Percentiles rank a stretch among this genome's conserved stretches.
Evolutionary conservation across 2,888 invertebrate species (phyloP).

Genomic region (Caenorhabditis doughertyi): DNA sequence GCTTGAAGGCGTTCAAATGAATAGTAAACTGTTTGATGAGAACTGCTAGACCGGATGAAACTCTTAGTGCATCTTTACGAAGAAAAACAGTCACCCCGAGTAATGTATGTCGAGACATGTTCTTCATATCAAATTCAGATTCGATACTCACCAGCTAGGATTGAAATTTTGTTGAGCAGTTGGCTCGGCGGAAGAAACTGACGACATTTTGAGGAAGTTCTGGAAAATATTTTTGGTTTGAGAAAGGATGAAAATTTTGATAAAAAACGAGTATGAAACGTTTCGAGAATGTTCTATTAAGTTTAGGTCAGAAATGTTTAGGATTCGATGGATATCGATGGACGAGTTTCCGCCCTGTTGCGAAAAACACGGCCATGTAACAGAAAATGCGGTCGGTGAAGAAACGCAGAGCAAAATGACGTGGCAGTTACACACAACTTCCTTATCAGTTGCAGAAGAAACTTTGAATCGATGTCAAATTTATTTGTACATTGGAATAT

Average conservation of each 20-base stretch:
- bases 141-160: constrained; percentile 69
- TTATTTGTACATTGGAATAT: background rate
- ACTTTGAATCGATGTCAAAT: background rate
- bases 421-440: constrained; percentile 20
- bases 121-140: too few species aligned
- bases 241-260: background rate
- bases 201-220: constrained; percentile 60
- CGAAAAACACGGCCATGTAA: constrained; percentile 9
- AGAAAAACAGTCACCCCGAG: too few species aligned
- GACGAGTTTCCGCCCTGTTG: constrained; percentile 3
- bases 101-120: too few species aligned
- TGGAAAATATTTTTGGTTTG: constrained; percentile 1
- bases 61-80: too few species aligned
- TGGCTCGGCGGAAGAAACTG: constrained; percentile 64
- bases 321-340: constrained; percentile 8
- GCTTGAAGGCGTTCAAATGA: background rate
- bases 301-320: constrained; percentile 47
- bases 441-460: constrained; percentile 13
- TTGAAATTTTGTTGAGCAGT: constrained; percentile 69
- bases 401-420: constrained; percentile 39
- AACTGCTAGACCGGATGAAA: too few species aligned
- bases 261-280: background rate
- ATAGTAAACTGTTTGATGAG: too few species aligned
- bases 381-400: background rate
- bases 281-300: constrained; percentile 27